phyloP scores from a whole-genome alignment of 2,888 invertebrate species.

The Salticus scenicus region DNA sequence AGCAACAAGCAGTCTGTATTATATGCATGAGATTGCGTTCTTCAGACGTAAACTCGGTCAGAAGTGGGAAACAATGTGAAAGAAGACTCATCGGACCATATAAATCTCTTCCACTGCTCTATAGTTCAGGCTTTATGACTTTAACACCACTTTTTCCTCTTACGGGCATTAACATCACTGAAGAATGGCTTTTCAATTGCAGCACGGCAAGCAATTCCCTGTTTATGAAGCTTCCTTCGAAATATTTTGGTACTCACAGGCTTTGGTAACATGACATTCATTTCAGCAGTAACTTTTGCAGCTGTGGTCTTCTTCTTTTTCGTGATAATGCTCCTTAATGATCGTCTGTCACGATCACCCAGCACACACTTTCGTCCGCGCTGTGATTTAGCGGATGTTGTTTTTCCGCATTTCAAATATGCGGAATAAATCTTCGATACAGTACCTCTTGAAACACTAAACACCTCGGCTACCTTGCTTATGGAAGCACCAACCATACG shows the following conservation, averaged over 20 bases:
- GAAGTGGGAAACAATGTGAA: too few species aligned
- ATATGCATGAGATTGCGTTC: too few species aligned
- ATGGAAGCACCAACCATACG: neutral
- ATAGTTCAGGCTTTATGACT: too few species aligned
- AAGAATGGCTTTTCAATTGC: too few species aligned
- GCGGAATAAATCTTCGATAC: constrained; percentile 21
- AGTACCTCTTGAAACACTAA: constrained; percentile 4
- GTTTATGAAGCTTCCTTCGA: too few species aligned
- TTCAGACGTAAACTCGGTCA: too few species aligned
- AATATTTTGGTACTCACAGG: neutral
- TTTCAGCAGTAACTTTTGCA: constrained; percentile 40
- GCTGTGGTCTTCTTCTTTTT: constrained; percentile 43
- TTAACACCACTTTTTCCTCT: too few species aligned
- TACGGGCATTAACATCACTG: too few species aligned
- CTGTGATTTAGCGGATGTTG: constrained; percentile 29
- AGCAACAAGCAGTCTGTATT: too few species aligned
- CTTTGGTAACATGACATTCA: constrained; percentile 18
- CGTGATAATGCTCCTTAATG: constrained; percentile 4
- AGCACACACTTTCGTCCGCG: constrained; percentile 39
- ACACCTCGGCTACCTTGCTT: neutral
- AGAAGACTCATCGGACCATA: too few species aligned
- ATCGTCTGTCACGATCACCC: constrained; percentile 22
- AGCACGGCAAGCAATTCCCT: too few species aligned
- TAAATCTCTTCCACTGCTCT: too few species aligned
- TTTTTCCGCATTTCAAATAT: constrained; percentile 28